A percentile compares a stretch with the other conserved stretches of the same genome.
These are phyloP conservation scores for Phrynosoma blainvillii DNA, from an alignment of 2,113 vertebrate genomes.

Conservation along the genomic window DNA sequence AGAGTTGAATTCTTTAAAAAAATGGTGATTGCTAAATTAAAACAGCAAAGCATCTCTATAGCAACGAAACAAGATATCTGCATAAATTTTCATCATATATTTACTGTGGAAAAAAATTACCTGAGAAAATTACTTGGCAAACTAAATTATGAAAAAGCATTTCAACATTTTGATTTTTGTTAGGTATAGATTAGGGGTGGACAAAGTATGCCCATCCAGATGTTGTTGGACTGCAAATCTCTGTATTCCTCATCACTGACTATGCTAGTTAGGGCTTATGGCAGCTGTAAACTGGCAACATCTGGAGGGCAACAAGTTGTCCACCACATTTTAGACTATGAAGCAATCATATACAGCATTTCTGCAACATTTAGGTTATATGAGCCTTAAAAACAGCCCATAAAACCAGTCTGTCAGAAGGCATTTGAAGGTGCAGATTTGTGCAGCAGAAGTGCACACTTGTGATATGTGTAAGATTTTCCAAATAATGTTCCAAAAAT, in stretches of 20 bases:
- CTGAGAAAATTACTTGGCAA: not conserved
- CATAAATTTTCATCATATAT: not conserved
- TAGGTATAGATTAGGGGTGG: no score
- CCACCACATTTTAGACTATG: not conserved
- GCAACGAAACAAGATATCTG: not conserved
- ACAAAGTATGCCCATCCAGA: no score
- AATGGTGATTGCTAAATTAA: not conserved
- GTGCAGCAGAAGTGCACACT: slow-evolving; percentile 6
- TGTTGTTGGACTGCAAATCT: no score
- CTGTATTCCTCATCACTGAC: no score
- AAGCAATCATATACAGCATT: slow-evolving; percentile 1
- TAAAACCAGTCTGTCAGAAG: slow-evolving; percentile 39
- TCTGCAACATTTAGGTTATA: not conserved
- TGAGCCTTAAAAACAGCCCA: slow-evolving; percentile 37
- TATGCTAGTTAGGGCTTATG: no score
- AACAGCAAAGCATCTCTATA: not conserved
- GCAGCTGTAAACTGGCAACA: no score
- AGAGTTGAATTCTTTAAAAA: not conserved
- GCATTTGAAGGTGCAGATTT: not conserved
- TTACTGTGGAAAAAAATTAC: slow-evolving; percentile 19
- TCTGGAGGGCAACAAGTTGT: no score
- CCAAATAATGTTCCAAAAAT: slow-evolving; percentile 22
- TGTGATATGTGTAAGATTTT: slow-evolving; percentile 17
- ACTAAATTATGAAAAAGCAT: not conserved
- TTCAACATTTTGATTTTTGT: not conserved